A percentile compares a stretch with the other conserved stretches of the same genome.
Evolutionary conservation across 2,797 vertebrate species (phyloP).

Genomic region (Neopelma chrysocephalum): DNA sequence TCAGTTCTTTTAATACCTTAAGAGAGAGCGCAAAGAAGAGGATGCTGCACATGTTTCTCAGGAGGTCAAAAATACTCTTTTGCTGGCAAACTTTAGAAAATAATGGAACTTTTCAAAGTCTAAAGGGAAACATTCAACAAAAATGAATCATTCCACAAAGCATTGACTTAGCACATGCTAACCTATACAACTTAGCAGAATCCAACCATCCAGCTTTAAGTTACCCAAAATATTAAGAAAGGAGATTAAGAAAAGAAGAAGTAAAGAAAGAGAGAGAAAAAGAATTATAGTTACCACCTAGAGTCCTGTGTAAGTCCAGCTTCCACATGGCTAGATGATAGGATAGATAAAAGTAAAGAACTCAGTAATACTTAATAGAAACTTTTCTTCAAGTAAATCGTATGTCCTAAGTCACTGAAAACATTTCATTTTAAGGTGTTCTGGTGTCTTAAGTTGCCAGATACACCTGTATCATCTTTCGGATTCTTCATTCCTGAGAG

Average conservation of each 20-base stretch:
- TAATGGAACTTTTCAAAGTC: not conserved
- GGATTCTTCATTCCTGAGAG: not conserved
- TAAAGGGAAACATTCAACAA: not conserved
- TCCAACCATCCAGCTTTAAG: not conserved
- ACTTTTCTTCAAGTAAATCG: not conserved
- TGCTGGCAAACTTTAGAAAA: not conserved
- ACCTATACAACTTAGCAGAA: not conserved
- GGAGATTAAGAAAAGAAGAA: not conserved
- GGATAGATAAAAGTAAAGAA: not conserved
- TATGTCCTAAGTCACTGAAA: not conserved
- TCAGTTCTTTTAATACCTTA: not conserved
- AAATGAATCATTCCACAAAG: not conserved
- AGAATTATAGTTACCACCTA: not conserved
- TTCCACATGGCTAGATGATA: not conserved
- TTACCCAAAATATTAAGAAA: not conserved
- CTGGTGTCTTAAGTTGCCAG: not conserved
- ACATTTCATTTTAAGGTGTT: not conserved
- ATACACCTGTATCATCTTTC: not conserved
- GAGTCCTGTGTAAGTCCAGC: not conserved
- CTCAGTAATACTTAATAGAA: not conserved
- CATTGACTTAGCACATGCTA: not conserved
- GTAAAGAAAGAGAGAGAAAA: not conserved
- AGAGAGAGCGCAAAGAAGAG: not conserved
- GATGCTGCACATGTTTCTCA: not conserved
- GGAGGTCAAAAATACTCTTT: not conserved